A percentile compares a stretch with the other conserved stretches of the same genome.
Conservation (phyloP, 2,888 invertebrate species). For the Geophilus truncorum region DNA sequence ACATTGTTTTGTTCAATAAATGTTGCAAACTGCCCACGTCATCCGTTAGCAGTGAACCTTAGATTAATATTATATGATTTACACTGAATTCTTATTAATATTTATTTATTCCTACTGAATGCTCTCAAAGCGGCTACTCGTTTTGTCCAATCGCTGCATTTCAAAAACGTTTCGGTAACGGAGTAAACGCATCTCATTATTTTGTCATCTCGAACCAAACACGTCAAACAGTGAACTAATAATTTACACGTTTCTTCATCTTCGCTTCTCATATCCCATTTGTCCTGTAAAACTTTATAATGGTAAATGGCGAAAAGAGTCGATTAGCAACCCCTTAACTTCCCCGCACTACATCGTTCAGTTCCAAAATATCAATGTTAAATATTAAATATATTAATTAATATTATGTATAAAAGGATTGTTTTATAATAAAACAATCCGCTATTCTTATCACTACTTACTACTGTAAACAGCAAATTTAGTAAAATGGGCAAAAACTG, state of each 20-base stretch:
- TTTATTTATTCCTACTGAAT: background rate
- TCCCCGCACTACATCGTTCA: too few relatives aligned
- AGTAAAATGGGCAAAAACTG: background rate
- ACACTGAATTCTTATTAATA: background rate
- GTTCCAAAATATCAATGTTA: too few relatives aligned
- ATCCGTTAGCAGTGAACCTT: background rate
- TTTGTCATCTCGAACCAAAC: background rate
- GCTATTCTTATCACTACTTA: background rate
- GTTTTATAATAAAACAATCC: too few relatives aligned
- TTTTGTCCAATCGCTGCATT: background rate
- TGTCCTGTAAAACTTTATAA: background rate
- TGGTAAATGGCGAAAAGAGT: background rate
- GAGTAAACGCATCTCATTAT: background rate
- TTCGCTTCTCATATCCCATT: background rate
- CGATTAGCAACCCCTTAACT: too few relatives aligned
- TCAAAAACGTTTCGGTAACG: background rate
- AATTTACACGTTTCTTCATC: background rate
- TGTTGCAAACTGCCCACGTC: background rate
- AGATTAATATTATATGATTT: background rate
- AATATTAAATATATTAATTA: background rate
- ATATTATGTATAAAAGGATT: background rate
- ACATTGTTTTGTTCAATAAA: background rate
- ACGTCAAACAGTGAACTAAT: background rate
- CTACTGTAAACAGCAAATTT: background rate
- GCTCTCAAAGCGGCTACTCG: background rate